A percentile compares a stretch with the other conserved stretches of the same genome.
Evolutionary conservation across 2,797 vertebrate species (phyloP).

Genomic region (Rhabdophis nuchalis): DNA sequence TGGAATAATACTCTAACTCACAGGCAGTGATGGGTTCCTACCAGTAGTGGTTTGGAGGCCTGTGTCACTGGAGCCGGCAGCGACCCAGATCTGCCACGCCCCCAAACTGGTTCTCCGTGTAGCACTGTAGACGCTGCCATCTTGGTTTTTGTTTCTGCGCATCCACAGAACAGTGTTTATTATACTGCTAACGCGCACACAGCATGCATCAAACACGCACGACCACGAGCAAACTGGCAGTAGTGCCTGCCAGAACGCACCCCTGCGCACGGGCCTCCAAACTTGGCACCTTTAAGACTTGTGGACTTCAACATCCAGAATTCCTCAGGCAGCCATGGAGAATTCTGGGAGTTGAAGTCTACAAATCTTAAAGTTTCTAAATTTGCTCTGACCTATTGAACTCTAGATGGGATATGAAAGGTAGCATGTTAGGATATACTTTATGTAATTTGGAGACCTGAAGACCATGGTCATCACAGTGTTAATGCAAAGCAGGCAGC

Average conservation of each 20-base stretch:
- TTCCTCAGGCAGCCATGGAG: neutral
- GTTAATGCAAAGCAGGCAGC: neutral
- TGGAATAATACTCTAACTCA: neutral
- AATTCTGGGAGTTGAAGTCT: neutral
- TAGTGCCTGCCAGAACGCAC: too few relatives aligned
- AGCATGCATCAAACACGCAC: too few relatives aligned
- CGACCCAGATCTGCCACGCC: too few relatives aligned
- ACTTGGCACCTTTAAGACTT: neutral
- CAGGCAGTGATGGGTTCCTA: too few relatives aligned
- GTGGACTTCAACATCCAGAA: neutral
- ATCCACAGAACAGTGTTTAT: too few relatives aligned
- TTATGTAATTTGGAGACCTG: neutral
- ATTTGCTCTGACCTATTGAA: neutral
- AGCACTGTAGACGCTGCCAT: too few relatives aligned
- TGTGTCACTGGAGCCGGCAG: too few relatives aligned
- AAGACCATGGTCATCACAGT: neutral
- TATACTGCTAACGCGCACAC: too few relatives aligned
- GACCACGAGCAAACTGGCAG: too few relatives aligned
- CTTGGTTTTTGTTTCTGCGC: too few relatives aligned
- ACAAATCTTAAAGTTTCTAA: neutral
- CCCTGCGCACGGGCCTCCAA: neutral
- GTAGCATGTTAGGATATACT: neutral
- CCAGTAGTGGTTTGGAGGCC: too few relatives aligned
- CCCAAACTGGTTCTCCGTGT: too few relatives aligned
- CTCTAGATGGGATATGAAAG: neutral